phyloP scores from a whole-genome alignment of 2,888 invertebrate genomes.

The Thelaira solivaga region DNA sequence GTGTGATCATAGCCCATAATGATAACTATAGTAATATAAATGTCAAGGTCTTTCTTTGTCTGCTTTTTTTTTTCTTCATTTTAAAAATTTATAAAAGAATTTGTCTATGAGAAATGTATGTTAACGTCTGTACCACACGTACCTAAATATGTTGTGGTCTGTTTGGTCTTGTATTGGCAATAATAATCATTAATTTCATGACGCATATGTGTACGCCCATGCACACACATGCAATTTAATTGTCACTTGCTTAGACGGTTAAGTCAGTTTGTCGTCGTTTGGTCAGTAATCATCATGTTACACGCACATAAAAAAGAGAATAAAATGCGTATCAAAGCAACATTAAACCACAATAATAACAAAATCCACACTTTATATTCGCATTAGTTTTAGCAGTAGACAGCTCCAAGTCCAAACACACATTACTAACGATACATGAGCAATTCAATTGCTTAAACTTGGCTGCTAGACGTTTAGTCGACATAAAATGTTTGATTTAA shows the following conservation, averaged over 20 bases:
- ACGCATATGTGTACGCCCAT: too few relatives aligned
- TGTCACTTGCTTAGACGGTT: not conserved
- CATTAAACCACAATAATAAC: conserved; percentile 1
- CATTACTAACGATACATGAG: conserved; percentile 2
- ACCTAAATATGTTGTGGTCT: too few relatives aligned
- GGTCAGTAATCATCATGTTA: not conserved
- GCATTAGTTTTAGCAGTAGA: not conserved
- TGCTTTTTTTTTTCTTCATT: too few relatives aligned
- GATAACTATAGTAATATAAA: too few relatives aligned
- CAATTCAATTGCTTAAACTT: conserved; percentile 1
- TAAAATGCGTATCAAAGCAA: not conserved
- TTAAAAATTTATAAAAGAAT: too few relatives aligned
- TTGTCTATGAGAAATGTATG: too few relatives aligned
- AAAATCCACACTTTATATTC: too few relatives aligned
- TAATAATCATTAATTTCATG: conserved; percentile 6
- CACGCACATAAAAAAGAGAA: conserved; percentile 18
- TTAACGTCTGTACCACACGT: too few relatives aligned
- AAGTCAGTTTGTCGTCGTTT: not conserved
- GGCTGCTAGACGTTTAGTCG: conserved; percentile 42
- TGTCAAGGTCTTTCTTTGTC: too few relatives aligned
- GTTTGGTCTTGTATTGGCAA: not conserved
- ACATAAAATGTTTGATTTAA: conserved; percentile 39
- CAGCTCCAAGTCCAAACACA: not conserved
- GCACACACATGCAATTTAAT: conserved; percentile 12
- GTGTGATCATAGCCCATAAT: too few relatives aligned